Percentiles rank a stretch among this genome's conserved stretches.
These are phyloP conservation scores for Botia almorhae DNA, from an alignment of 2,797 vertebrate genomes.

Conservation along the genomic window DNA sequence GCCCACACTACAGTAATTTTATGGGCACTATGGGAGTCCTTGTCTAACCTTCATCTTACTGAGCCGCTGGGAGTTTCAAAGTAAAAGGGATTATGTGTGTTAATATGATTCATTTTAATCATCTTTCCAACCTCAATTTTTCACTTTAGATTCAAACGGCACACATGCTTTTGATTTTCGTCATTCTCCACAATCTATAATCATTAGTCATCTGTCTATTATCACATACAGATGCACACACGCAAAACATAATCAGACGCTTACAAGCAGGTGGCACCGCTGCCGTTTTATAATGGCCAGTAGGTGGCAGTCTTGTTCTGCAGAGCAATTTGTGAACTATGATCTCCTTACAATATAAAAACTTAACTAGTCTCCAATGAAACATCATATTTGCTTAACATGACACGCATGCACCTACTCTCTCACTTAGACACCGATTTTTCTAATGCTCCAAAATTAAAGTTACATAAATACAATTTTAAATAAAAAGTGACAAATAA, in stretches of 20 bases:
- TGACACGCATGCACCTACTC: conserved; percentile 3
- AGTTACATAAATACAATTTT: not conserved
- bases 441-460: not conserved
- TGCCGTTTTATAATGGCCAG: conserved; percentile 59
- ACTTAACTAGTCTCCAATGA: conserved; percentile 67
- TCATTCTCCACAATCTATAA: conserved; percentile 19
- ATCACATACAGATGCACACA: conserved; percentile 27
- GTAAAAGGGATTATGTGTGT: conserved; percentile 16
- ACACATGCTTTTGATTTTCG: conserved; percentile 34
- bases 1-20: conserved; percentile 51
- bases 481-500: not conserved
- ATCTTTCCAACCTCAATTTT: not conserved
- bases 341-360: conserved; percentile 66
- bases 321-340: conserved; percentile 59
- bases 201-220: conserved; percentile 19
- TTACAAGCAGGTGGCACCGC: not conserved
- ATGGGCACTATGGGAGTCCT: conserved; percentile 40
- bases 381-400: conserved; percentile 56
- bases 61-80: conserved; percentile 17
- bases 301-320: conserved; percentile 75
- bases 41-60: conserved; percentile 52
- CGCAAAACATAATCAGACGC: not conserved
- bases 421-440: not conserved
- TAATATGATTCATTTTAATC: conserved; percentile 22
- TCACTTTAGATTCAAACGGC: conserved; percentile 3